phyloP scores from a whole-genome alignment of 2,113 vertebrate species.

The Monopterus albus region DNA sequence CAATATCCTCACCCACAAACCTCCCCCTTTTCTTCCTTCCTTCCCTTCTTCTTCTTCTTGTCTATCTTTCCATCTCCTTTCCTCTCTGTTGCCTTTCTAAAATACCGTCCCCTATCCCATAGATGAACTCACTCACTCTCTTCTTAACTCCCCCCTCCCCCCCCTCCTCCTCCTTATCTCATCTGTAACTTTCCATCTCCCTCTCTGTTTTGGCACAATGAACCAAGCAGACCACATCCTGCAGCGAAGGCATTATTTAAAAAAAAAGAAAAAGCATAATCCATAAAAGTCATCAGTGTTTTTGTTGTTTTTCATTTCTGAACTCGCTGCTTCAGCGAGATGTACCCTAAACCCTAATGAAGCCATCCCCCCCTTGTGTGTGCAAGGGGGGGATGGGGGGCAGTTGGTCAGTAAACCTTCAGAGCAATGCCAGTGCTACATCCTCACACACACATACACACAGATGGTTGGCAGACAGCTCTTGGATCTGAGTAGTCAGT shows the following conservation, averaged over 20 bases:
- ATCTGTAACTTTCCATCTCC: constrained; percentile 28
- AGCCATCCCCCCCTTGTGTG: too few relatives aligned
- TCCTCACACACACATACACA: constrained; percentile 5
- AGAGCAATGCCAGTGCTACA: constrained; percentile 5
- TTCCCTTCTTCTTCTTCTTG: constrained; percentile 27
- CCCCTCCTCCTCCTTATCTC: not conserved
- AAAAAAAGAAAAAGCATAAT: constrained; percentile 51
- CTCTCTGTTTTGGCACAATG: constrained; percentile 10
- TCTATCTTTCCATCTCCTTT: constrained; percentile 45
- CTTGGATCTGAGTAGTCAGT: constrained; percentile 11
- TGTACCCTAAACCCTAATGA: too few relatives aligned
- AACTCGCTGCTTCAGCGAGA: constrained; percentile 40
- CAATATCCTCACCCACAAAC: constrained; percentile 20
- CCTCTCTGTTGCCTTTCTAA: constrained; percentile 16
- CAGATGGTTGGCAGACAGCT: not conserved
- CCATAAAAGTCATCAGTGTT: constrained; percentile 49
- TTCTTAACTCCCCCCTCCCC: not conserved
- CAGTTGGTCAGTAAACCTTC: constrained; percentile 37
- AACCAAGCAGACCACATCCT: constrained; percentile 33
- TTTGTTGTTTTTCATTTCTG: constrained; percentile 55
- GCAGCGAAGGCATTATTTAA: constrained; percentile 45
- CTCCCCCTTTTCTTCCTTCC: not conserved
- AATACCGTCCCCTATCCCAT: constrained; percentile 2
- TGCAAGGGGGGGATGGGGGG: too few relatives aligned
- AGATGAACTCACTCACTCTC: constrained; percentile 16